phyloP scores from a whole-genome alignment of 2,888 invertebrate species.

The Andrena chrysosceles region DNA sequence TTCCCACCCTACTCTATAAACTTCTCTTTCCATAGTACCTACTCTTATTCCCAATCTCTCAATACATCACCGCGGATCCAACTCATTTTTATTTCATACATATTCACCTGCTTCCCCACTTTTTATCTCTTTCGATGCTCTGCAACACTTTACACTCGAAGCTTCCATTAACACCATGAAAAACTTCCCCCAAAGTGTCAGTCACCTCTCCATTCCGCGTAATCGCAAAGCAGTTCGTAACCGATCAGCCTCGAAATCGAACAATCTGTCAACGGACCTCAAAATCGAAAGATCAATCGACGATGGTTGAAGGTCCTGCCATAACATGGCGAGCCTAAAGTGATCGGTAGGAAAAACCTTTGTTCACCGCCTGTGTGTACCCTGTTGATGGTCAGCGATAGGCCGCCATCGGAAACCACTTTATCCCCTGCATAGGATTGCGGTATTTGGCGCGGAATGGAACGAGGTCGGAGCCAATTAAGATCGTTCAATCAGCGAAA shows the following conservation, averaged over 20 bases:
- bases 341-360: slow-evolving; percentile 47
- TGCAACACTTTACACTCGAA: no score
- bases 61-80: no score
- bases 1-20: no score
- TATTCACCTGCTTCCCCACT: no score
- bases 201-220: neutral
- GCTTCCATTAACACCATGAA: neutral
- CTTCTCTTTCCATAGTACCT: no score
- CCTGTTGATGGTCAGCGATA: slow-evolving; percentile 44
- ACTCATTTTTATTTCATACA: no score
- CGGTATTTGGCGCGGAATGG: slow-evolving; percentile 34
- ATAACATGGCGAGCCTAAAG: slow-evolving; percentile 26
- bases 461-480: slow-evolving; percentile 54
- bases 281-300: slow-evolving; percentile 38
- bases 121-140: no score
- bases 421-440: slow-evolving; percentile 44
- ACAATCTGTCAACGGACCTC: slow-evolving; percentile 32
- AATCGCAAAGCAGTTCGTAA: neutral
- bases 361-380: slow-evolving; percentile 24
- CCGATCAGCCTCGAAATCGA: slow-evolving; percentile 23
- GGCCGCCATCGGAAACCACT: slow-evolving; percentile 53
- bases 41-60: no score
- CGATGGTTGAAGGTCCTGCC: neutral
- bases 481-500: slow-evolving; percentile 56
- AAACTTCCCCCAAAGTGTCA: neutral